Conservation (phyloP, 2,888 invertebrate species). For the Nephrotoma appendiculata region DNA sequence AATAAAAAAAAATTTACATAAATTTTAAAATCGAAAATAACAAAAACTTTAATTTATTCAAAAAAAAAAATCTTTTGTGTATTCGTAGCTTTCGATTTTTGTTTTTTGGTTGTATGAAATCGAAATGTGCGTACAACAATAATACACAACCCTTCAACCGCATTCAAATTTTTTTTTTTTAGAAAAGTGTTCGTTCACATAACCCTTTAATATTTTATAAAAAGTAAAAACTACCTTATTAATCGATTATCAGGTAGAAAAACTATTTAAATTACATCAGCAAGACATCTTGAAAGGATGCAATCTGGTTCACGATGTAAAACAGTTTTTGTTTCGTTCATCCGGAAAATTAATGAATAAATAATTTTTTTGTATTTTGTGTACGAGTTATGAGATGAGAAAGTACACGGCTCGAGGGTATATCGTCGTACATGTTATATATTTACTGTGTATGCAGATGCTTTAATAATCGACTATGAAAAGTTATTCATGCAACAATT, state of each 20-base stretch:
- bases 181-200: not conserved
- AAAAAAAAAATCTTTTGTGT: not conserved
- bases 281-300: not conserved
- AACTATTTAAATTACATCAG: not conserved
- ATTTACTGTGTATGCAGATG: not conserved
- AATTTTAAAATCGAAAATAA: not conserved
- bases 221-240: not conserved
- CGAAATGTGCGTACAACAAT: not conserved
- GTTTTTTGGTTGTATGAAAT: not conserved
- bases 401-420: not conserved
- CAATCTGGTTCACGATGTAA: not conserved
- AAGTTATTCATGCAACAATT: not conserved
- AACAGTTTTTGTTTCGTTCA: not conserved
- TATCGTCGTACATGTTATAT: too few species aligned
- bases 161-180: not conserved
- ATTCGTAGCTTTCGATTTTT: not conserved
- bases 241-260: not conserved
- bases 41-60: not conserved
- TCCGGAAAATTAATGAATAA: not conserved
- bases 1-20: not conserved
- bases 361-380: not conserved
- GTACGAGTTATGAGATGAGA: not conserved
- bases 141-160: not conserved
- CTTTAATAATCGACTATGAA: not conserved
- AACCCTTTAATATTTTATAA: not conserved